Percentiles rank a stretch among this genome's conserved stretches.
Conservation (phyloP, 2,113 vertebrate species). For the Bufo bufo region DNA sequence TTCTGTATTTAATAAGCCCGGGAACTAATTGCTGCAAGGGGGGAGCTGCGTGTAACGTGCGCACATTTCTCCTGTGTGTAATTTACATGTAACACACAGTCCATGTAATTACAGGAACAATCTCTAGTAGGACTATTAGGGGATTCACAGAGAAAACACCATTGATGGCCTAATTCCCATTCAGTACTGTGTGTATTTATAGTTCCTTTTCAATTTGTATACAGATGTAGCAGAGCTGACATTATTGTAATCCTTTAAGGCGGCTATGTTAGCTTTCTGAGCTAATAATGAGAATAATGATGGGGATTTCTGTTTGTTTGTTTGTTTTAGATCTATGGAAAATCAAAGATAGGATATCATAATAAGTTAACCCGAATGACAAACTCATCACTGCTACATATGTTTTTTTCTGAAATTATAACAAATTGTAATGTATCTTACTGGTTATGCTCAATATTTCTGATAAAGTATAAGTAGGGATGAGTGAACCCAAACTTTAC, state of each 20-base stretch:
- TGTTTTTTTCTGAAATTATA: too few species aligned
- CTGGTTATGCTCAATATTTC: too few species aligned
- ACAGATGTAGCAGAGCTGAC: neutral
- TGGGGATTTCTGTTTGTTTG: too few species aligned
- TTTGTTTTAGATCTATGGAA: neutral
- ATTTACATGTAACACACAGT: conserved; percentile 42
- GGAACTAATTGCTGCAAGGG: conserved; percentile 19
- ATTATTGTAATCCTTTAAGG: too few species aligned
- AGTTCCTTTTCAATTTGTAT: neutral
- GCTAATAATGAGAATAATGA: too few species aligned
- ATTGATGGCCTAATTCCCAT: conserved; percentile 10
- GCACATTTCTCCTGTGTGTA: conserved; percentile 6
- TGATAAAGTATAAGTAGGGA: too few species aligned
- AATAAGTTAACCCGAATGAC: neutral
- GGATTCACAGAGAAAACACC: conserved; percentile 15
- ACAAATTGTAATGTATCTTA: too few species aligned
- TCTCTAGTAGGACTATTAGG: conserved; percentile 6
- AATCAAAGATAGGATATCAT: neutral
- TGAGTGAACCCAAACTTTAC: too few species aligned
- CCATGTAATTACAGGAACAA: conserved; percentile 32
- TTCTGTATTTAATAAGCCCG: conserved; percentile 31
- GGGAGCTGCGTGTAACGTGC: neutral
- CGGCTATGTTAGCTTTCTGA: neutral
- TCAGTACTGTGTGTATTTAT: neutral
- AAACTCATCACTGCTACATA: too few species aligned